These are phyloP conservation scores for Trinectes maculatus DNA, from an alignment of 2,113 vertebrate species.

Conservation along the genomic window DNA sequence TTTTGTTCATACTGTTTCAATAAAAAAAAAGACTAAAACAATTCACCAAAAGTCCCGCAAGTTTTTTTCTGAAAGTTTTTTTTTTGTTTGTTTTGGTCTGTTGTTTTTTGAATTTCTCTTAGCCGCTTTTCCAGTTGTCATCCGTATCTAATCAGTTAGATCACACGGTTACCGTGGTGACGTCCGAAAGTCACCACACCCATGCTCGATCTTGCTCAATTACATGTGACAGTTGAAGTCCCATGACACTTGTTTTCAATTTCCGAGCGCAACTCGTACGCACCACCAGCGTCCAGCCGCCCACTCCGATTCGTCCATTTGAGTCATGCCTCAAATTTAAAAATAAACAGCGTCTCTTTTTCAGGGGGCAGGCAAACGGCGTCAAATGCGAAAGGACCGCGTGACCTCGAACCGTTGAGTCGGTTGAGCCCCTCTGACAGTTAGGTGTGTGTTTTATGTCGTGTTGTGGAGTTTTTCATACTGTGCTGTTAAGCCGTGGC, in stretches of 20 bases:
- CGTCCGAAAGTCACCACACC: conserved; percentile 15
- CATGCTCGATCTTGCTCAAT: conserved; percentile 15
- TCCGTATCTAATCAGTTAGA: conserved; percentile 20
- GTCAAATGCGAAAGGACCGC: conserved; percentile 63
- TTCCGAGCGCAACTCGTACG: conserved; percentile 33
- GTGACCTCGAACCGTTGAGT: conserved; percentile 56
- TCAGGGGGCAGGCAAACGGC: conserved; percentile 45
- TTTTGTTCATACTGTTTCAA: conserved; percentile 79
- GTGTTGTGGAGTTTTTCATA: conserved; percentile 70
- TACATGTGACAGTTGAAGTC: conserved; percentile 40
- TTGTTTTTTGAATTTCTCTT: background rate
- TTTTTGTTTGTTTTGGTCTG: conserved; percentile 28
- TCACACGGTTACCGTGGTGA: conserved; percentile 14
- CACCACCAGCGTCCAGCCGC: conserved; percentile 27
- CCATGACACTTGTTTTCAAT: conserved; percentile 53
- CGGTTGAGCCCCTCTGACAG: conserved; percentile 70
- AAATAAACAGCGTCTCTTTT: background rate
- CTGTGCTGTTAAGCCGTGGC: conserved; percentile 62
- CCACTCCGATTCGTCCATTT: conserved; percentile 60
- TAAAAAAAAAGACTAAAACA: conserved; percentile 77
- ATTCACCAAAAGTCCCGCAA: background rate
- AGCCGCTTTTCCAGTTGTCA: conserved; percentile 2
- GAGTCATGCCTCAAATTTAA: conserved; percentile 30
- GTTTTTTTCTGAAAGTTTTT: background rate
- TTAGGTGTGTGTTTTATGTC: conserved; percentile 71